Percentiles rank a stretch among this genome's conserved stretches.
These are phyloP conservation scores for Pterocles burchelli DNA, from an alignment of 2,113 vertebrate genomes.

Conservation along the genomic window DNA sequence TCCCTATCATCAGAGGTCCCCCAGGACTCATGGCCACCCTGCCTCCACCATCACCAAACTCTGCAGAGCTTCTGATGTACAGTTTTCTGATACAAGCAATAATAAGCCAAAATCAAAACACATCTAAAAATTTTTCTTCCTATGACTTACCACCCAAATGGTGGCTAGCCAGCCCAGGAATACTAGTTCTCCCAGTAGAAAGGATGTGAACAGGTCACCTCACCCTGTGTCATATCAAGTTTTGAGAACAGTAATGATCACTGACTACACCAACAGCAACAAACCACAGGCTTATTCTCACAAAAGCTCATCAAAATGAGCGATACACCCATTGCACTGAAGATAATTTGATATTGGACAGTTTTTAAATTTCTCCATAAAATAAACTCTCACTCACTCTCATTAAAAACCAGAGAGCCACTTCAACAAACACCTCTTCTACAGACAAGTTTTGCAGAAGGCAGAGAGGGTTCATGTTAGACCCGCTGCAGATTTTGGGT, in stretches of 20 bases:
- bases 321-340: rapidly evolving
- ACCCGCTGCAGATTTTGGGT: not conserved
- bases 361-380: not conserved
- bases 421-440: not conserved
- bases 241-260: not conserved
- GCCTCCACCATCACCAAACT: not conserved
- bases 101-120: not conserved
- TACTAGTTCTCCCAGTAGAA: not conserved
- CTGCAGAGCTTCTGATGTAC: not conserved
- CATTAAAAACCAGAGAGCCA: not conserved
- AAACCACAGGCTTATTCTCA: not conserved
- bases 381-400: not conserved
- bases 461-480: rapidly evolving
- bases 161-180: not conserved
- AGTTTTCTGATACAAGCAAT: not conserved
- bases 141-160: not conserved
- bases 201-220: not conserved
- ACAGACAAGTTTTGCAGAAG: not conserved
- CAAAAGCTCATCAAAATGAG: not conserved
- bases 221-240: not conserved
- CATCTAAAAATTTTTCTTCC: not conserved
- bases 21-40: rapidly evolving
- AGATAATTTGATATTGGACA: rapidly evolving
- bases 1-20: not conserved
- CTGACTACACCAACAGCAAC: not conserved